Base-by-base conservation (phyloP, 2,113 vertebrate species). In the Platichthys flesus region DNA sequence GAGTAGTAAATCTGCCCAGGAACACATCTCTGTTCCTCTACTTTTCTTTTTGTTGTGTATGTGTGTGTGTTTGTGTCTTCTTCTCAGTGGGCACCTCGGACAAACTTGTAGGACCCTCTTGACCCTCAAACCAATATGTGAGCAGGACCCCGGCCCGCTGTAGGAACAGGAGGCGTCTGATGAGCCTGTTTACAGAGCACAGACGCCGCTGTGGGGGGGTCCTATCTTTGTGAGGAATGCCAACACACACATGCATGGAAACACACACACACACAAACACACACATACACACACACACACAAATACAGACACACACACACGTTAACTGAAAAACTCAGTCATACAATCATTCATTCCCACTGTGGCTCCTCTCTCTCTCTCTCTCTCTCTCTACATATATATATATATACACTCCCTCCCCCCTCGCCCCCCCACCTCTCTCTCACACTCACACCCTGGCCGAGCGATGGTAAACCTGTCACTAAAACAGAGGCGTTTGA, bases 1-100 rank as follows among this genome's bases (percentile, higher is more conserved):
- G 31, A 72, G 87, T 71, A 61, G 90, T 94, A 95, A 95, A 94
- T 95, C 91, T 86, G 74, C 18, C 55, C 6, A 64, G 35, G 64
- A 82, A 76, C 71, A 42, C 74, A 63, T 74, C 70, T 74, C 81
- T 66, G 26, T 72, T 78, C 20, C 72, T 74, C 45, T 62, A 28
- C 61, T 61, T 35, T 21, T 73, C 57, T 62, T 35, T 42, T 18
- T 26, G 0, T 66, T 65, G 51, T 15, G 31, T 54, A 0, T 26
- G n/a, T 54, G 0, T 26, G 21, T 56, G 31, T 51, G 51, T 15
- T n/a, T 54, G 1, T 26, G 21, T 56, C 59, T 26, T 55, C 4
- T 24, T 66, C 84, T 83, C 80, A 28, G 52, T 77, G 55, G 77
- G 83, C 81, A 85, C 76, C 79, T 64, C 74, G 9, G 72, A 62